Percentiles rank a stretch among this genome's conserved stretches.
phyloP scores from a whole-genome alignment of 2,797 vertebrate species.

The Craterocephalus amniculus region DNA sequence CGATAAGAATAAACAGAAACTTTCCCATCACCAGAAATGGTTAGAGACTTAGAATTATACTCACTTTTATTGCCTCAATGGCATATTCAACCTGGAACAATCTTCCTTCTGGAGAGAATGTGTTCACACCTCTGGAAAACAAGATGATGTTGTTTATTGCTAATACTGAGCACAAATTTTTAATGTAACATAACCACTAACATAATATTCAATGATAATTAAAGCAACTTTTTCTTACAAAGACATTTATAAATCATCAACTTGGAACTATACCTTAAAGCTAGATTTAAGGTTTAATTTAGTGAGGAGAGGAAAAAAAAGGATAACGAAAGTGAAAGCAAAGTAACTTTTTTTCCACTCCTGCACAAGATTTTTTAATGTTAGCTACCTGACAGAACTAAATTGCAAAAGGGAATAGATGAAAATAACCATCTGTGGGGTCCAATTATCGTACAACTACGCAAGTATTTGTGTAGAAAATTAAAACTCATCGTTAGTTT shows the following conservation, averaged over 20 bases:
- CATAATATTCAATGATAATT: not conserved
- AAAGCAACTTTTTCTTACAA: not conserved
- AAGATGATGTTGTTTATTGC: too few species aligned
- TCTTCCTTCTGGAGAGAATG: conserved; percentile 97
- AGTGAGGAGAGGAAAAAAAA: not conserved
- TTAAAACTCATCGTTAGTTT: not conserved
- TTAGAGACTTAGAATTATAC: conserved; percentile 1
- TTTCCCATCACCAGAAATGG: not conserved
- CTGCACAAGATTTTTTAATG: conserved; percentile 2
- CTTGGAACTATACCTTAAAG: too few species aligned
- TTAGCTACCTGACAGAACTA: not conserved
- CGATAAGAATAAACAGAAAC: conserved; percentile 3
- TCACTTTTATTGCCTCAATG: conserved; percentile 98
- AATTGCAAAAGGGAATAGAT: not conserved
- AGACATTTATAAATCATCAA: not conserved
- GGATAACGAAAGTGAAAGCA: conserved; percentile 82
- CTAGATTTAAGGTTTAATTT: not conserved
- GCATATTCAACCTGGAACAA: conserved; percentile 99
- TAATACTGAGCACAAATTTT: too few species aligned
- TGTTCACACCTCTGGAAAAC: conserved; percentile 92
- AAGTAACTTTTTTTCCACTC: not conserved
- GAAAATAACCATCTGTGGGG: not conserved
- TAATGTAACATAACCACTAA: too few species aligned
- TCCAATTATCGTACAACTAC: fast-evolving
- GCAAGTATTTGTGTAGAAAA: fast-evolving